Percentiles rank a stretch among this genome's conserved stretches.
Evolutionary conservation across 2,888 invertebrate genomes (phyloP).

Genomic region (Crepidodera aurea): DNA sequence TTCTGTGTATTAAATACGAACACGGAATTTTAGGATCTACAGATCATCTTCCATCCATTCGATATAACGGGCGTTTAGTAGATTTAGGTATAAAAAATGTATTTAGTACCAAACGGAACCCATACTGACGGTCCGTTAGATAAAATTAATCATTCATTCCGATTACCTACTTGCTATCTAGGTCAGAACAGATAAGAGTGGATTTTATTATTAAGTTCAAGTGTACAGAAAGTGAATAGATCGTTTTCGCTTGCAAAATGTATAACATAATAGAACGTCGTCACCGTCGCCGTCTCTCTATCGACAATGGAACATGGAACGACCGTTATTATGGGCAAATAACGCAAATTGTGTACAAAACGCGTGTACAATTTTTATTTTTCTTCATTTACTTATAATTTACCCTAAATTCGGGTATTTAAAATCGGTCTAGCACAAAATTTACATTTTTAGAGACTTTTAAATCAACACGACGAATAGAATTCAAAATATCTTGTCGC

Average conservation of each 20-base stretch:
- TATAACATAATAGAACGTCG: conserved; percentile 23
- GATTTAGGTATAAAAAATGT: too few relatives aligned
- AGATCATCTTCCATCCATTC: too few relatives aligned
- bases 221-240: conserved; percentile 35
- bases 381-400: too few relatives aligned
- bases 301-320: conserved; percentile 5
- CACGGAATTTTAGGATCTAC: too few relatives aligned
- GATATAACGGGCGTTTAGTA: too few relatives aligned
- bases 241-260: conserved; percentile 24
- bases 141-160: conserved; percentile 30
- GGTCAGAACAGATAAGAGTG: conserved; percentile 34
- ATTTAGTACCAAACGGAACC: conserved; percentile 17
- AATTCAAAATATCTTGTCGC: too few relatives aligned
- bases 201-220: conserved; percentile 33
- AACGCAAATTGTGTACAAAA: neutral
- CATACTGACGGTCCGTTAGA: conserved; percentile 20
- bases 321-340: conserved; percentile 14
- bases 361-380: too few relatives aligned
- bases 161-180: conserved; percentile 37
- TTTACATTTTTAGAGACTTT: too few relatives aligned
- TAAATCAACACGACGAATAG: too few relatives aligned
- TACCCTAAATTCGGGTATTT: too few relatives aligned
- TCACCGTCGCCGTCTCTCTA: neutral
- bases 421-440: too few relatives aligned
- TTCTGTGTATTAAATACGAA: too few relatives aligned